phyloP scores from a whole-genome alignment of 2,888 invertebrate genomes.

The Adela reaumurella region DNA sequence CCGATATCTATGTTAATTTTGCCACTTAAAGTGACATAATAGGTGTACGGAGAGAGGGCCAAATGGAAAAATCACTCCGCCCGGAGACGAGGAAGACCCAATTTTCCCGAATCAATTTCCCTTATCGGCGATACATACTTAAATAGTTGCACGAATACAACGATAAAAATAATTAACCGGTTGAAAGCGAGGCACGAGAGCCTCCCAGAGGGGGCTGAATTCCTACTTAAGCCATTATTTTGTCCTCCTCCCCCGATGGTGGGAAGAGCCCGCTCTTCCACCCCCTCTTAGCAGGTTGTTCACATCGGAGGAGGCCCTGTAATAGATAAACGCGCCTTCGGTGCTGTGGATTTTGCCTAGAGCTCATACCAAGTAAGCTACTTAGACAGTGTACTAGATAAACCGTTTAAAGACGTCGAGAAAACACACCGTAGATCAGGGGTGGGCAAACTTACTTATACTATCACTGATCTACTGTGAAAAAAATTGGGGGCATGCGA shows the following conservation, averaged over 20 bases:
- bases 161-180: not conserved
- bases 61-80: not conserved
- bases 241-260: not conserved
- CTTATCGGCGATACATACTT: not conserved
- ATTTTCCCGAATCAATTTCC: not conserved
- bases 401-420: too few relatives aligned
- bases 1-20: too few relatives aligned
- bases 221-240: not conserved
- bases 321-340: not conserved
- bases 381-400: too few relatives aligned
- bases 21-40: too few relatives aligned
- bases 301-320: not conserved
- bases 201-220: not conserved
- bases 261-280: not conserved
- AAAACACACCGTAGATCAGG: too few relatives aligned
- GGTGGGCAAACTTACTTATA: too few relatives aligned
- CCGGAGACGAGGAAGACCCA: not conserved
- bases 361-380: too few relatives aligned
- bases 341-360: not conserved
- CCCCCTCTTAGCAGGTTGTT: not conserved
- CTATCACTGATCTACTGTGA: too few relatives aligned
- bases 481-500: too few relatives aligned
- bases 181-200: not conserved
- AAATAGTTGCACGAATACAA: not conserved
- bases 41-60: too few relatives aligned